Conservation (phyloP, 1,140 invertebrate species). For the Drosophila kurseongensis region DNA sequence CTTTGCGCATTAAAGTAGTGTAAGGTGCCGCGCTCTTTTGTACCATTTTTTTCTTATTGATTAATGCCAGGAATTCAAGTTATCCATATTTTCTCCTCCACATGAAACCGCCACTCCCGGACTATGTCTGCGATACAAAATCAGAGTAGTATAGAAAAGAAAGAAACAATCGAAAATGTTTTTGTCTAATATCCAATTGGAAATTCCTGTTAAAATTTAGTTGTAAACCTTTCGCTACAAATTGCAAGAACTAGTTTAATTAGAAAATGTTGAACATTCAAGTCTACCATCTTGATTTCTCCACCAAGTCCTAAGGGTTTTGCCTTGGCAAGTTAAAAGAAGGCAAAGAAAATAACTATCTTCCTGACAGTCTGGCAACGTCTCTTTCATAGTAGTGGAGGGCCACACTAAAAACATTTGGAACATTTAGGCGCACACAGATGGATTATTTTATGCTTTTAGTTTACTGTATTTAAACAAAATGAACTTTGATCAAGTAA, state of each 20-base stretch:
- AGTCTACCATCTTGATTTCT: no score
- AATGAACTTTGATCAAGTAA: slow-evolving; percentile 60
- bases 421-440: not conserved
- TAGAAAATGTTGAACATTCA: no score
- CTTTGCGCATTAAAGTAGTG: slow-evolving; percentile 99
- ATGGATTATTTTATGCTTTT: not conserved
- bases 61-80: slow-evolving; percentile 97
- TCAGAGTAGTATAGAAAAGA: no score
- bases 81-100: slow-evolving; percentile 99
- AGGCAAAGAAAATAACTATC: not conserved
- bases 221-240: no score
- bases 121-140: slow-evolving; percentile 90
- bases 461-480: not conserved
- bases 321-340: no score
- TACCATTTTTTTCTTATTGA: slow-evolving; percentile 93
- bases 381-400: no score
- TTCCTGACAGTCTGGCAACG: not conserved
- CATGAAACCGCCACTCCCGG: slow-evolving; percentile 99
- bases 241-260: no score
- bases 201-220: no score
- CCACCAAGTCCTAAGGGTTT: no score
- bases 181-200: no score
- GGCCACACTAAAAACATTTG: not conserved
- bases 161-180: no score
- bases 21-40: slow-evolving; percentile 98